Evolutionary conservation across 92 coral and sea anemone genomes (phyloP), one percentile per base, ranked within the genome.

Genomic region (Ricordea florida): DNA sequence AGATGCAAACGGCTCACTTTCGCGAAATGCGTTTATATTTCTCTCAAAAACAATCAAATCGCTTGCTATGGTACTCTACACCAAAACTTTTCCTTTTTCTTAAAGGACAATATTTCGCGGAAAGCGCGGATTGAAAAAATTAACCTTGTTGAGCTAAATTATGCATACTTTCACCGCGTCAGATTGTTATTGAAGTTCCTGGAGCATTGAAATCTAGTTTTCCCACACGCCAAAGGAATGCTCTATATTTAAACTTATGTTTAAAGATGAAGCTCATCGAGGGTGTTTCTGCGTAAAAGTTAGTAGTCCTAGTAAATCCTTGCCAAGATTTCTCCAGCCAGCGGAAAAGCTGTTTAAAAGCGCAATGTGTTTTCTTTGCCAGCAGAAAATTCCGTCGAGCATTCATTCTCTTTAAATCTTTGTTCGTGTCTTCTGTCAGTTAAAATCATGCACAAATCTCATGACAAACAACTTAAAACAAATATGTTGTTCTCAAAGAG

Each of bases 191-290:
- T 46, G 65, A 74, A 82, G 87, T 82, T 82, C 87, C 87, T 66
- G 87, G 77, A 73, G 58, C 20, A 41, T 57, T 82, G 68, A 76
- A 65, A 74, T 74, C 74, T 48, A 41, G 30, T 44, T 66, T 84
- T 77, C 85, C 79, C 89, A 84, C 89, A 76, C 79, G 45, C 85
- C 36, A 16, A 14, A 58, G 66, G 56, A 16, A 77, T 59, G 76
- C 40, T 25, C 89, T 84, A 84, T 65, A 59, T 65, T 67, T 84
- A 84, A 84, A 68, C 82, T 72, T 48, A 81, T 81, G 87, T 72
- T 62, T 72, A 81, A 81, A 81, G 82, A 61, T 84, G 79, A 84
- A 67, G 36, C 21, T 11, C 38, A 26, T 36, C 22, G 28, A 70
- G 29, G 56, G 62, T 43, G 53, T 66, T 66, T 32, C 31, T 26